Evolutionary conservation across 2,888 invertebrate species (phyloP).

Genomic region (Aleiodes alternator): DNA sequence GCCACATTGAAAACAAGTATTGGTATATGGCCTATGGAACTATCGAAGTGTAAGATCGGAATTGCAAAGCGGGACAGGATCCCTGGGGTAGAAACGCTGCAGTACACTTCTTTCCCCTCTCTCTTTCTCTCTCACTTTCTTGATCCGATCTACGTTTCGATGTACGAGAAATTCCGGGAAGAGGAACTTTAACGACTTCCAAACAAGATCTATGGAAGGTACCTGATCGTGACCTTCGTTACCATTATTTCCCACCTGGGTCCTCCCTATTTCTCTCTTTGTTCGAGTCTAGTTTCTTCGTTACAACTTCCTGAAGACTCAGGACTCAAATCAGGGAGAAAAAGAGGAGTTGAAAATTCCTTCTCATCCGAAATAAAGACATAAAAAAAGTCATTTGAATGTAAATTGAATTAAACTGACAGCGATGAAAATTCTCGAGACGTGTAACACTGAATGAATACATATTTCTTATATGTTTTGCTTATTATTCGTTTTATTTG

Average conservation of each 20-base stretch:
- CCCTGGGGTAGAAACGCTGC: constrained; percentile 61
- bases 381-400: constrained; percentile 38
- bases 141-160: constrained; percentile 70
- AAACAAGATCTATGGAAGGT: constrained; percentile 72
- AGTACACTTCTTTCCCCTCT: not conserved
- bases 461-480: constrained; percentile 17
- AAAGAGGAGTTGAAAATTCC: not conserved
- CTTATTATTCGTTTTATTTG: constrained; percentile 34
- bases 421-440: constrained; percentile 21
- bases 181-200: constrained; percentile 73
- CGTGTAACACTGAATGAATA: constrained; percentile 32
- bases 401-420: constrained; percentile 42
- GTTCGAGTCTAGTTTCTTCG: constrained; percentile 14
- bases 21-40: constrained; percentile 54
- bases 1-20: constrained; percentile 61
- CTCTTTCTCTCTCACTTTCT: constrained; percentile 30
- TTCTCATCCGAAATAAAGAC: not conserved
- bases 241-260: constrained; percentile 59
- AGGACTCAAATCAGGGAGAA: constrained; percentile 10
- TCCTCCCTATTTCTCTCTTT: constrained; percentile 8
- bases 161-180: constrained; percentile 73
- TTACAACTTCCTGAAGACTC: constrained; percentile 21
- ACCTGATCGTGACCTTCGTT: constrained; percentile 67
- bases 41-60: constrained; percentile 74
- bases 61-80: constrained; percentile 72